These are phyloP conservation scores for Brachirus orientalis DNA, from an alignment of 2,113 vertebrate genomes.

Conservation along the genomic window DNA sequence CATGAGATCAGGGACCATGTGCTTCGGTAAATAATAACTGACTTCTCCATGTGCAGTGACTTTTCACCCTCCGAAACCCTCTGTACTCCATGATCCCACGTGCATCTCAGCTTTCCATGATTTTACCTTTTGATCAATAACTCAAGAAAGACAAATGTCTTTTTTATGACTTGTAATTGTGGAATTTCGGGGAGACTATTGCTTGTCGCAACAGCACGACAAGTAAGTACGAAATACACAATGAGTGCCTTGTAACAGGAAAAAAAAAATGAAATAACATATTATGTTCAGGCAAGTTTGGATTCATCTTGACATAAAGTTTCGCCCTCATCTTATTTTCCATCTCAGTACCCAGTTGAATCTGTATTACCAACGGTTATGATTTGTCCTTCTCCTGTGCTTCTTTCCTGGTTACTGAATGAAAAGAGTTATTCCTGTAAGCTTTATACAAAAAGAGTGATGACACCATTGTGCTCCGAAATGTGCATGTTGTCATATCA, in stretches of 20 bases:
- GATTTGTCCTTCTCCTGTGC: background rate
- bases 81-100: no score
- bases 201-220: background rate
- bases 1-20: slow-evolving; percentile 21
- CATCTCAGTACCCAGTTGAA: slow-evolving; percentile 12
- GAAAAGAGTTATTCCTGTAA: slow-evolving; percentile 7
- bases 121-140: no score
- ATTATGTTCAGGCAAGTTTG: background rate
- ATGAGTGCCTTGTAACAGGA: no score
- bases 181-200: background rate
- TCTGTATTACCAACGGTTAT: slow-evolving; percentile 5
- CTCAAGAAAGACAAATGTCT: no score
- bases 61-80: slow-evolving; percentile 6
- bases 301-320: slow-evolving; percentile 17
- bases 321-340: slow-evolving; percentile 19
- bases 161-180: no score
- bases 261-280: background rate
- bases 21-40: slow-evolving; percentile 48
- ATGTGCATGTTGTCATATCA: slow-evolving; percentile 64
- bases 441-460: slow-evolving; percentile 46
- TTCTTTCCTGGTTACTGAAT: background rate
- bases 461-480: slow-evolving; percentile 57
- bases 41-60: slow-evolving; percentile 21
- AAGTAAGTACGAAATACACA: background rate
- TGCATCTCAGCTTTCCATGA: no score